Conservation (phyloP, 2,888 invertebrate species). For the Eremobia ochroleuca region DNA sequence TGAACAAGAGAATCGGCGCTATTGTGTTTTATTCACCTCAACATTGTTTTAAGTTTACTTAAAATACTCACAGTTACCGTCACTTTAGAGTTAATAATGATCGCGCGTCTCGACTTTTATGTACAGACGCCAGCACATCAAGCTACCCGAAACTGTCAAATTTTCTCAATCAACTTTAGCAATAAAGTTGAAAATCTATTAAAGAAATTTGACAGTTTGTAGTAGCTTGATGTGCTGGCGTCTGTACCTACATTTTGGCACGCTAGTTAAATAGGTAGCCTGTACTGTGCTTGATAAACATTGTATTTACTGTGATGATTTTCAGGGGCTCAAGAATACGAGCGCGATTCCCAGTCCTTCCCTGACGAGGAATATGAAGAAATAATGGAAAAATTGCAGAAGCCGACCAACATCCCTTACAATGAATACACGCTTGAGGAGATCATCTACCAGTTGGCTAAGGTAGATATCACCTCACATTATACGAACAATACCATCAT, state of each 20-base stretch:
- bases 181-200: no score
- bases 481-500: not conserved
- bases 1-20: no score
- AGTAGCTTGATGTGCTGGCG: no score
- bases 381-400: slow-evolving; percentile 92
- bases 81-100: not conserved
- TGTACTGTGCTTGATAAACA: not conserved
- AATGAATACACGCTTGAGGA: slow-evolving; percentile 95
- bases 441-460: slow-evolving; percentile 95
- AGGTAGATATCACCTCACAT: slow-evolving; percentile 82
- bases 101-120: not conserved
- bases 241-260: not conserved
- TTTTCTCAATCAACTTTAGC: no score
- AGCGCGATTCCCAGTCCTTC: slow-evolving; percentile 83
- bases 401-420: slow-evolving; percentile 93
- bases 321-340: slow-evolving; percentile 87
- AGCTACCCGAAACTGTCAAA: no score
- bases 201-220: no score
- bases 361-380: slow-evolving; percentile 93
- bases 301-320: slow-evolving; percentile 17
- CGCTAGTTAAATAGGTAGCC: not conserved
- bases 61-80: not conserved
- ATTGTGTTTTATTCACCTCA: not conserved
- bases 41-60: not conserved
- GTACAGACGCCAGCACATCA: not conserved